Base-by-base conservation (phyloP, 2,797 vertebrate species). In the Aplochiton taeniatus region DNA sequence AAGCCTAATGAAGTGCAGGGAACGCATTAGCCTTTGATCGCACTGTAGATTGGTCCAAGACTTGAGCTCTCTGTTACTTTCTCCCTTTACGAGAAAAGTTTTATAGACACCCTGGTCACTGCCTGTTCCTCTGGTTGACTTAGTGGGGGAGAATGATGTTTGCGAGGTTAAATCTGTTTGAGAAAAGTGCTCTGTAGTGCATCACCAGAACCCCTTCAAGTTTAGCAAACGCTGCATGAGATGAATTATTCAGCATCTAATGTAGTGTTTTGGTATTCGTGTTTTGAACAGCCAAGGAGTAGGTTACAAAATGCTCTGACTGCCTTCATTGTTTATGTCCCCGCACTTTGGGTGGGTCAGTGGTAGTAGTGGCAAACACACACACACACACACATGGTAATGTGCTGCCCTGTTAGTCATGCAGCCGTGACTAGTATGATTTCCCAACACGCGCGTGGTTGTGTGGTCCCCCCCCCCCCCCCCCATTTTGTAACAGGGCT, bases 241-340 rank as follows among this genome's bases (percentile, higher is more conserved):
- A n/a, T n/a, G n/a, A 31, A 31, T 31, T 31, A 31, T 31, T 31
- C 31, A 31, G 6, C 31, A 31, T 31, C 31, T 2, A 31, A 6
- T 31, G 31, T 31, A 31, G 31, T 31, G 6, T 31, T 31, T 31
- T 31, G 6, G 2, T 31, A 31, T 31, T 2, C 31, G 6, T 31
- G 31, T 6, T 31, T 2, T 31, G n/a, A n/a, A n/a, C n/a, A n/a
- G 31, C 31, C 31, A 31, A 3, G 31, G 31, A 31, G 6, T 31
- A 6, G 6, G 6, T 3, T 3, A 31, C 31, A 31, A 31, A 31
- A 6, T 31, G 2, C 31, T 31, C 6, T 31, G 31, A 31, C 31
- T 31, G 31, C 3, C 85, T 83, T 80, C 20, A 85, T 76, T 85
- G 82, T 89, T 90, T 84, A 87, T 83, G 68, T 78, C 75, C 20